phyloP scores from a whole-genome alignment of 2,113 vertebrate genomes.

The Callospermophilus lateralis region DNA sequence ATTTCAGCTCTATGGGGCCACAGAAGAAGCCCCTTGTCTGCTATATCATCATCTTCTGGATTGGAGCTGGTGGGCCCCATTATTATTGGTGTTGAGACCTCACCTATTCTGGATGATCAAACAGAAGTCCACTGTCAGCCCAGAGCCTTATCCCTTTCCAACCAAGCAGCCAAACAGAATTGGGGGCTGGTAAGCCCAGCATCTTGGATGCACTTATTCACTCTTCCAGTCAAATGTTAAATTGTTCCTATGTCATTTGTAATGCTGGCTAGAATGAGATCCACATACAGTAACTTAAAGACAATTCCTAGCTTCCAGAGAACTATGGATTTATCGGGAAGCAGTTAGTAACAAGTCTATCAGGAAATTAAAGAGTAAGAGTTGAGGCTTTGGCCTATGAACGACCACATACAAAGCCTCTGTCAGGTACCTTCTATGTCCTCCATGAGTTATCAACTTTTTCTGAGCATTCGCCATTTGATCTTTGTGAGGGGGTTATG shows the following conservation, averaged over 20 bases:
- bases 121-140: rapidly evolving
- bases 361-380: not conserved
- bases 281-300: not conserved
- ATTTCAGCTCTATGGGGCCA: not conserved
- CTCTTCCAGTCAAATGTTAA: not conserved
- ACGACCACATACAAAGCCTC: rapidly evolving
- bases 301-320: not conserved
- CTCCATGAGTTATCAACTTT: not conserved
- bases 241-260: not conserved
- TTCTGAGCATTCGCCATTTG: not conserved
- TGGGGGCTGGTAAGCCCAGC: not conserved
- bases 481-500: not conserved
- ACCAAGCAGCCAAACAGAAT: not conserved
- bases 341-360: not conserved
- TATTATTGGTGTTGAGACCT: not conserved
- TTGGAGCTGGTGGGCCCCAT: rapidly evolving
- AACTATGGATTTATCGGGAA: not conserved
- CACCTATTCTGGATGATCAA: not conserved
- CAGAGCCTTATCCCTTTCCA: rapidly evolving
- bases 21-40: not conserved
- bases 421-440: not conserved
- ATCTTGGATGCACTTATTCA: not conserved
- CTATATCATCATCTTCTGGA: not conserved
- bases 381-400: not conserved
- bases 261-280: not conserved